Base-by-base conservation (phyloP, 2,113 vertebrate species). In the Clarias magur region DNA sequence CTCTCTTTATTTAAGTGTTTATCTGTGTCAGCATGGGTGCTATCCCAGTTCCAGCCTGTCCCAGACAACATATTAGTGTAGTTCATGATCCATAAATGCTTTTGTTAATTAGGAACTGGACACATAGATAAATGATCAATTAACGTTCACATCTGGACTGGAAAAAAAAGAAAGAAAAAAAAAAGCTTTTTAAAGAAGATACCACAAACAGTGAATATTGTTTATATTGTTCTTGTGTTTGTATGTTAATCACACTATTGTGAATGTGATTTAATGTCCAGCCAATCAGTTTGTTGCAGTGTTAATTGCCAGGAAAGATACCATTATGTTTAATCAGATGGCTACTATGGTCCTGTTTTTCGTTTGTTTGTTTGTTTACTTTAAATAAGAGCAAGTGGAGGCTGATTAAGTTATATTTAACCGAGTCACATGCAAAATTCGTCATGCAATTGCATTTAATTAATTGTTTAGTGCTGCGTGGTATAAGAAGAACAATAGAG, bases 21-120 rank as follows among this genome's bases (percentile, higher is more conserved):
- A 94, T 95, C 96, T 97, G 86, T 90, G 53, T 96, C 95, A 95
- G 96, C 95, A 92, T 91, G 93, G 96, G 95, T 95, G 96, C 95
- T 95, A 95, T 94, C 67, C 68, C 67, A 67, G 81, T 80, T 82
- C 83, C 9, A 85, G 82, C 68, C 63, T 82, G 38, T 72, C 83
- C 59, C 67, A 85, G 54, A 78, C 83, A 82, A 53, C 81, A 88
- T 34, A 53, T 34, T 9, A 70, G 27, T 57, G 59, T 12, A 85
- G 23, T 57, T 82, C 19, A 62, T 6, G 27, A 67, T 81, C 57
- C 34, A 25, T 16, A 73, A 17, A 21, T 30, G 19, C 13, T 30
- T 70, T 79, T 27, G 6, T 34, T 25, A 34, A 25, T 68, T 4
- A 23, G 3, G 27, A 80, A 56, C 25, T 7, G 11, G 60, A 10